Conservation (phyloP, 92 coral and sea anemone species). For the Epizoanthus stellaris region DNA sequence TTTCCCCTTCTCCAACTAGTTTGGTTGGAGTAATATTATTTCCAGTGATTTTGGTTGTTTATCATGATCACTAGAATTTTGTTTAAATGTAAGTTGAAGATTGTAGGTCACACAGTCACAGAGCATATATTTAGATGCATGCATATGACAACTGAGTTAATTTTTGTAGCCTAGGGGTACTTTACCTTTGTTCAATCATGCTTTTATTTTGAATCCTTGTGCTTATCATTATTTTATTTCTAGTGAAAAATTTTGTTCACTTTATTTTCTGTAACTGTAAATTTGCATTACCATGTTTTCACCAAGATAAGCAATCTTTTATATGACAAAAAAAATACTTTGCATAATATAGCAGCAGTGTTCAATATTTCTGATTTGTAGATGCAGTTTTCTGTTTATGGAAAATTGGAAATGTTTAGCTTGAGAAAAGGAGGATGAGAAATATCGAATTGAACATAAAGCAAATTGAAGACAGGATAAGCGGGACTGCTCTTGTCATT, state of each 20-base stretch:
- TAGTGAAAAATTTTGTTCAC: slow-evolving; percentile 28
- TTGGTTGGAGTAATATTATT: slow-evolving; percentile 1
- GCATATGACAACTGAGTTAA: neutral
- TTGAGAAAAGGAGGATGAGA: slow-evolving; percentile 14
- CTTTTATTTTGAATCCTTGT: slow-evolving; percentile 11
- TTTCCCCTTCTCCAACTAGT: neutral
- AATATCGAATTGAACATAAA: slow-evolving; percentile 26
- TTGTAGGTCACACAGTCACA: neutral
- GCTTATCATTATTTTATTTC: slow-evolving; percentile 4
- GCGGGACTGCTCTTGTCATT: slow-evolving; percentile 40
- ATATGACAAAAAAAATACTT: slow-evolving; percentile 24
- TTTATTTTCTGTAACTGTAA: slow-evolving; percentile 35
- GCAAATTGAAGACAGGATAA: slow-evolving; percentile 22
- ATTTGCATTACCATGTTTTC: slow-evolving; percentile 42
- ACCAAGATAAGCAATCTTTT: slow-evolving; percentile 45
- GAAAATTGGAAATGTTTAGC: slow-evolving; percentile 36
- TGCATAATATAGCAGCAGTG: slow-evolving; percentile 32
- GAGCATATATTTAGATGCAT: neutral
- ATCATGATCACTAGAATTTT: slow-evolving; percentile 20
- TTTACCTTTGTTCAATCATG: neutral
- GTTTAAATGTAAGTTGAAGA: slow-evolving; percentile 31
- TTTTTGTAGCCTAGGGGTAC: slow-evolving; percentile 18
- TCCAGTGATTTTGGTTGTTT: neutral
- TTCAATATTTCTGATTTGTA: slow-evolving; percentile 43
- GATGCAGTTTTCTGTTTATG: slow-evolving; percentile 42